Evolutionary conservation across 2,113 vertebrate species (phyloP), one percentile per base, ranked within the genome.

Genomic region (Lipophrys pholis): DNA sequence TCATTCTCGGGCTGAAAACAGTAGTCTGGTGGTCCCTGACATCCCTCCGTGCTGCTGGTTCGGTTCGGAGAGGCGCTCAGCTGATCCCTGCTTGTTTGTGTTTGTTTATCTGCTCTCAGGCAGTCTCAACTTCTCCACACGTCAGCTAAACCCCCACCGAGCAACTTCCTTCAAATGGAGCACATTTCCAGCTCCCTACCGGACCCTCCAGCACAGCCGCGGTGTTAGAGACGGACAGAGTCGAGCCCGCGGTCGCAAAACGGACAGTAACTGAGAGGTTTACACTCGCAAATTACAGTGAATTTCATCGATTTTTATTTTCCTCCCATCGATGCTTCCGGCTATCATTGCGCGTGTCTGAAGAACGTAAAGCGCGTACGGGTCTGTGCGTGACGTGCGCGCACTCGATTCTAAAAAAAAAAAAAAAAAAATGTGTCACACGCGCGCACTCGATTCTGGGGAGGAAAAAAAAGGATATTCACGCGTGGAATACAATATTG

Each of bases 261-360:
- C 69, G 16, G 65, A 54, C 69, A 55, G 11, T 35, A 53, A 65
- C 57, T 65, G 56, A 69, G 59, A 76, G 78, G 30, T 80, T 78
- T 83, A 77, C 60, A 72, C 73, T 85, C 69, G 71, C 78, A 73
- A 80, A 81, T 59, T 56, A 86, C 72, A 78, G 39, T 58, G 72
- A 65, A 80, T 90, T 88, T 77, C 49, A 90, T 89, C 89, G 89
- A 92, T 89, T 90, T 91, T 84, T 91, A 90, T 91, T 92, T 91
- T 91, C 84, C 89, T 88, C 70, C 84, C 87, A 83, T 92, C 89
- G 87, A 88, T 82, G 89, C 93, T 94, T 94, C 93, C 93, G 92
- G 92, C 86, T 93, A 90, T 80, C 90, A 85, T 66, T 82, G 91
- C 85, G 89, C 93, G 91, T 93, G 90, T 88, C 89, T 81, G 87